Conservation (phyloP, 2,797 vertebrate genomes). For the Hemibagrus guttatus region DNA sequence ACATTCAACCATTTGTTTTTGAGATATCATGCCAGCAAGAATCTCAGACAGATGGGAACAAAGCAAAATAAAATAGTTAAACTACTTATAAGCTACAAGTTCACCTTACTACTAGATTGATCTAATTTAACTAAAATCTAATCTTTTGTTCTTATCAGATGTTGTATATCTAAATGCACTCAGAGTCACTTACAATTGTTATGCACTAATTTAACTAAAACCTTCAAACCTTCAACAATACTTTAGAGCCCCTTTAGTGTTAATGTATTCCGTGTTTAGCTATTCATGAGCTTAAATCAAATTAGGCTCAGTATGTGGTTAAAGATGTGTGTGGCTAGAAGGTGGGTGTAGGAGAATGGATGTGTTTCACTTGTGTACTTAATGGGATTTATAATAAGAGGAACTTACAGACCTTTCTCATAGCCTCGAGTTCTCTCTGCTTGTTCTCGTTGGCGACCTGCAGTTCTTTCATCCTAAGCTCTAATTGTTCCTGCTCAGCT, state of each 20-base stretch:
- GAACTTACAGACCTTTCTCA: conserved; percentile 82
- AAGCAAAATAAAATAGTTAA: neutral
- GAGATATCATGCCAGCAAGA: neutral
- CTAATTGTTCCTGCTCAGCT: conserved; percentile 89
- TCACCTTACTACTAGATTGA: neutral
- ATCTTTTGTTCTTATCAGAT: neutral
- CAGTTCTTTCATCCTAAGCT: conserved; percentile 90
- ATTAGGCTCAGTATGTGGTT: conserved; percentile 10
- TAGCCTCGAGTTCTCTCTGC: conserved; percentile 88
- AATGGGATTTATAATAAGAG: neutral
- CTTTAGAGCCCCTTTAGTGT: neutral
- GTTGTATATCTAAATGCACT: conserved; percentile 6
- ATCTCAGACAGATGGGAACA: neutral
- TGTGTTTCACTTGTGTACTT: neutral
- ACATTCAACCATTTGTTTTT: neutral
- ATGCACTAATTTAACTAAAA: neutral
- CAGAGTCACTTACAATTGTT: neutral
- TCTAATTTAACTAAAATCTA: neutral
- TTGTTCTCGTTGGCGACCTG: conserved; percentile 90
- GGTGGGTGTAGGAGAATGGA: neutral
- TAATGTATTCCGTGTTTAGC: neutral
- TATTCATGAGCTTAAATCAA: neutral
- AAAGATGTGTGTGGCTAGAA: neutral
- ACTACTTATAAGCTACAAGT: neutral
- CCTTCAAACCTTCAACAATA: neutral